Conservation (phyloP, 1,140 invertebrate genomes). For the Limonius californicus region DNA sequence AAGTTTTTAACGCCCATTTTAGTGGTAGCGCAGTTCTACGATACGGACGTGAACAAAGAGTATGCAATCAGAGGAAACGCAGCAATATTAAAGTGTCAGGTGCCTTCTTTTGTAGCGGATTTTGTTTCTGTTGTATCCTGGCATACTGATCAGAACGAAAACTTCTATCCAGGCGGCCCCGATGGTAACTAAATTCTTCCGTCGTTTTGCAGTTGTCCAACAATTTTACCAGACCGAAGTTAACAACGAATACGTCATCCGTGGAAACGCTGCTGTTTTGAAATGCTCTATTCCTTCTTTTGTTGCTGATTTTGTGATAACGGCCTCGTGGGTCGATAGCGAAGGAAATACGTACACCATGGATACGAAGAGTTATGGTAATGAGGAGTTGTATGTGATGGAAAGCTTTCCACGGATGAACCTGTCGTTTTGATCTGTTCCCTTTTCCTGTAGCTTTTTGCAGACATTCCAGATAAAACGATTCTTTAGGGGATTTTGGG, state of each 20-base stretch:
- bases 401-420: conserved; percentile 29
- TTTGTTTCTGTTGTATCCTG: conserved; percentile 86
- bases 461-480: conserved; percentile 16
- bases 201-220: conserved; percentile 69
- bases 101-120: conserved; percentile 89
- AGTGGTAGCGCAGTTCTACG: conserved; percentile 85
- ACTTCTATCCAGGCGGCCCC: conserved; percentile 59
- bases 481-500: not conserved
- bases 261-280: conserved; percentile 88
- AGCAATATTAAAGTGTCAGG: conserved; percentile 85
- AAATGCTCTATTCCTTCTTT: conserved; percentile 91
- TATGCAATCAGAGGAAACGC: conserved; percentile 89
- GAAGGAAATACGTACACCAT: conserved; percentile 66
- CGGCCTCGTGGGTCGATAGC: conserved; percentile 81
- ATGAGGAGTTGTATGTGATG: too few relatives aligned
- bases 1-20: conserved; percentile 37
- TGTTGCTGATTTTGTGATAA: conserved; percentile 85
- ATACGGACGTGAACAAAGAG: conserved; percentile 85
- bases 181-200: conserved; percentile 52
- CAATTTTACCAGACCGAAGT: conserved; percentile 88
- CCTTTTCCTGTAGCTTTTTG: not conserved
- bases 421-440: conserved; percentile 9
- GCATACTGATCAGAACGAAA: conserved; percentile 75
- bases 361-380: conserved; percentile 62
- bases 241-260: conserved; percentile 90